These are phyloP conservation scores for Hippocampus zosterae DNA, from an alignment of 2,113 vertebrate genomes.

Conservation along the genomic window DNA sequence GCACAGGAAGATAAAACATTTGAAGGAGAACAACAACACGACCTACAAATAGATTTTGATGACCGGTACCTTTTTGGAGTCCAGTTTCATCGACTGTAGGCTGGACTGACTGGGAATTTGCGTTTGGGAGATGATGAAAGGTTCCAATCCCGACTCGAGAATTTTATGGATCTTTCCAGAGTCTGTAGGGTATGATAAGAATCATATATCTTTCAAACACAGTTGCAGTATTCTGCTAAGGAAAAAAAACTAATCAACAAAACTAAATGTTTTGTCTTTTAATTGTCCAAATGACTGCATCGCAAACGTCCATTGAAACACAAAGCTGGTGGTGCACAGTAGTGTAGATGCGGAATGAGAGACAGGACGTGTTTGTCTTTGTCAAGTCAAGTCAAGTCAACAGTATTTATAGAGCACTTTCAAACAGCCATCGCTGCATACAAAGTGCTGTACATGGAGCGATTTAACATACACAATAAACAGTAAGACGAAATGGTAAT, in stretches of 20 bases:
- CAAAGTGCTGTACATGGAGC: no score
- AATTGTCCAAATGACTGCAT: neutral
- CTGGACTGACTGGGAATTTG: constrained; percentile 41
- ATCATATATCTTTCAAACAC: neutral
- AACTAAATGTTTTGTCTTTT: neutral
- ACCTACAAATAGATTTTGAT: constrained; percentile 1
- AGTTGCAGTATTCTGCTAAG: neutral
- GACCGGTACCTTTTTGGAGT: constrained; percentile 59
- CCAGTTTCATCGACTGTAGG: constrained; percentile 66
- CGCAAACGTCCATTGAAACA: neutral
- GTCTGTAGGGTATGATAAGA: constrained; percentile 41
- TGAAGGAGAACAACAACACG: neutral
- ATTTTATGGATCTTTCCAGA: constrained; percentile 70
- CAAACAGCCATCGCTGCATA: no score
- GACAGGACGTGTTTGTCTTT: neutral
- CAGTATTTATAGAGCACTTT: no score
- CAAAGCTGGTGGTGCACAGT: neutral
- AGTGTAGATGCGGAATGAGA: constrained; percentile 14
- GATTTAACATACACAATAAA: no score
- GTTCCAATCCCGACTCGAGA: constrained; percentile 56
- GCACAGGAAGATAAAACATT: neutral
- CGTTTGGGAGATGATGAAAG: constrained; percentile 72
- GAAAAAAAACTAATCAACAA: neutral
- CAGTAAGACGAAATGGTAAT: no score
- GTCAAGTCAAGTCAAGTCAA: no score